phyloP scores from a whole-genome alignment of 1,140 invertebrate species.

The Brachionus paranguensis region DNA sequence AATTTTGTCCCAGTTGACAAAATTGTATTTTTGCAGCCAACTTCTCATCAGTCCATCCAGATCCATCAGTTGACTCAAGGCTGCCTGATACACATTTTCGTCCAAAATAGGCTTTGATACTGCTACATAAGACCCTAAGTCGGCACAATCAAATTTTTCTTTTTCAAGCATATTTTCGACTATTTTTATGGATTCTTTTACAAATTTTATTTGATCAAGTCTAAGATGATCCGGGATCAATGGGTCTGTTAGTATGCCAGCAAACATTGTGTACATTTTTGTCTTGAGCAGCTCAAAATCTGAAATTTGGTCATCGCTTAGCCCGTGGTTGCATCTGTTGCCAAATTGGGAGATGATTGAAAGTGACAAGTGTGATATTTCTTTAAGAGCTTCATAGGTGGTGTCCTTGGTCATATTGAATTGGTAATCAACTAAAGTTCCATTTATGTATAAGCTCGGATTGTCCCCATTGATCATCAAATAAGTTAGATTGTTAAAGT shows the following conservation, averaged over 20 bases:
- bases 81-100: neutral
- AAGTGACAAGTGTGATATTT: slow-evolving; percentile 4
- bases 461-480: neutral
- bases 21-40: neutral
- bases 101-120: neutral
- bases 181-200: slow-evolving; percentile 7
- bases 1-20: neutral
- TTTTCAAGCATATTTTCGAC: neutral
- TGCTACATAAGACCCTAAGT: neutral
- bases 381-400: slow-evolving; percentile 1
- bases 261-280: neutral
- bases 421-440: neutral
- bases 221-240: neutral
- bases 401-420: neutral
- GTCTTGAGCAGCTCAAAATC: neutral
- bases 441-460: neutral
- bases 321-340: neutral
- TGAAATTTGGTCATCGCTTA: neutral
- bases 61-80: neutral
- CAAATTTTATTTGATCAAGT: neutral
- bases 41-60: neutral
- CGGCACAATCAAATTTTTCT: neutral
- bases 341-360: neutral
- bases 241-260: neutral
- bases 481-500: neutral